Evolutionary conservation across 2,797 vertebrate genomes (phyloP).

Genomic region (Sebastolobus alascanus): DNA sequence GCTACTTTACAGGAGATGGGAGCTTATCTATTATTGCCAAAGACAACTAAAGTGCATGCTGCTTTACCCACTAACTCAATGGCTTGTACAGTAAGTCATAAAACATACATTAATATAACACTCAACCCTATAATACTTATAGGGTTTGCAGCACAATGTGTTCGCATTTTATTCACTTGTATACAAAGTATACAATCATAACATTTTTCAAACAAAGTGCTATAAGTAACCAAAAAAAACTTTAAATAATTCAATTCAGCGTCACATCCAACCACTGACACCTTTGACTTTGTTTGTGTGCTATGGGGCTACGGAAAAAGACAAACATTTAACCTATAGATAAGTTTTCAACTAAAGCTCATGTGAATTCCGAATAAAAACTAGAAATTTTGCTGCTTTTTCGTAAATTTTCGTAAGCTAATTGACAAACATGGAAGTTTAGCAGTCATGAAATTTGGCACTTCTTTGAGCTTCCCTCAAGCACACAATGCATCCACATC

Average conservation of each 20-base stretch:
- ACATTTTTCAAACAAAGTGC: conserved; percentile 58
- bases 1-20: conserved; percentile 60
- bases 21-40: conserved; percentile 72
- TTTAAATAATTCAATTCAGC: conserved; percentile 6
- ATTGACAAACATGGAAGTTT: conserved; percentile 21
- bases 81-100: conserved; percentile 64
- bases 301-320: conserved; percentile 29
- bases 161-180: conserved; percentile 52
- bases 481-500: conserved; percentile 16
- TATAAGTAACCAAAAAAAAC: conserved; percentile 32
- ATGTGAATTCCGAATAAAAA: background rate
- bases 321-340: conserved; percentile 1
- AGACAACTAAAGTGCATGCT: conserved; percentile 77
- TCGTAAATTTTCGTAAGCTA: background rate
- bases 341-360: background rate
- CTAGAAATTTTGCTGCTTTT: background rate
- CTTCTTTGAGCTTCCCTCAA: conserved; percentile 43
- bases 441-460: conserved; percentile 51
- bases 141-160: conserved; percentile 53
- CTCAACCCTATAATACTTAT: conserved; percentile 27
- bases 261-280: conserved; percentile 34
- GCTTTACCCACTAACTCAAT: conserved; percentile 62
- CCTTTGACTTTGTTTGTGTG: conserved; percentile 31
- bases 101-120: conserved; percentile 60
- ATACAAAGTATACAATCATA: conserved; percentile 58